These are phyloP conservation scores for Piprites chloris DNA, from an alignment of 2,113 vertebrate species.

Conservation along the genomic window DNA sequence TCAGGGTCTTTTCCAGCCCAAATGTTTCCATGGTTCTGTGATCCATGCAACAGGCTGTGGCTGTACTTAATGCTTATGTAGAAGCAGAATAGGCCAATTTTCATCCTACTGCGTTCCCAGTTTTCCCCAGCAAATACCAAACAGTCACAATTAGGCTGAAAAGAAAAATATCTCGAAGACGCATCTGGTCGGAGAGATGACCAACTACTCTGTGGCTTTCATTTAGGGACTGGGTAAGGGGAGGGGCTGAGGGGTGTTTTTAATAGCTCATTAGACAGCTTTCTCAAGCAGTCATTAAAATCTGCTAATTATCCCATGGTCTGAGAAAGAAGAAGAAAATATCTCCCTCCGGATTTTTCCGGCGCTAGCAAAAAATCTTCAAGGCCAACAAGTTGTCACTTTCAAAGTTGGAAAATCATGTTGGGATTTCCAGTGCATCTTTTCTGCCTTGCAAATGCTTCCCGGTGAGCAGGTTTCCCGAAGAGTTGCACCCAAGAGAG, in stretches of 20 bases:
- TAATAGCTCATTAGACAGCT: slow-evolving; percentile 58
- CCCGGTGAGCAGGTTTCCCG: neutral
- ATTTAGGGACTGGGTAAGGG: neutral
- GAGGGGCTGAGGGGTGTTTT: neutral
- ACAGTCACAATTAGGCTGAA: neutral
- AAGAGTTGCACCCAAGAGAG: neutral
- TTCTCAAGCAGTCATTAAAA: slow-evolving; percentile 64
- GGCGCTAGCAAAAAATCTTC: neutral
- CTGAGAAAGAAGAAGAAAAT: slow-evolving; percentile 22
- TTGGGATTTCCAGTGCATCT: neutral
- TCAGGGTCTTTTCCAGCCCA: neutral
- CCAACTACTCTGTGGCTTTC: neutral
- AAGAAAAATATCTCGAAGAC: neutral
- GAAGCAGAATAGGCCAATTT: neutral
- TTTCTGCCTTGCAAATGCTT: neutral
- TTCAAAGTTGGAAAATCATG: neutral
- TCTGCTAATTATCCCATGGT: slow-evolving; percentile 61
- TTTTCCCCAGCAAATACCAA: neutral
- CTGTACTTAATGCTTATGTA: neutral
- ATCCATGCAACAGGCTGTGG: neutral
- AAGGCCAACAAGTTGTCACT: slow-evolving; percentile 38
- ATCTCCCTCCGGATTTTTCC: slow-evolving; percentile 27
- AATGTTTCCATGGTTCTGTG: neutral
- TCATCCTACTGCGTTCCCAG: neutral
- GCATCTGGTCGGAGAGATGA: neutral